Evolutionary conservation across 2,113 vertebrate species (phyloP).

Genomic region (Polyodon spathula): DNA sequence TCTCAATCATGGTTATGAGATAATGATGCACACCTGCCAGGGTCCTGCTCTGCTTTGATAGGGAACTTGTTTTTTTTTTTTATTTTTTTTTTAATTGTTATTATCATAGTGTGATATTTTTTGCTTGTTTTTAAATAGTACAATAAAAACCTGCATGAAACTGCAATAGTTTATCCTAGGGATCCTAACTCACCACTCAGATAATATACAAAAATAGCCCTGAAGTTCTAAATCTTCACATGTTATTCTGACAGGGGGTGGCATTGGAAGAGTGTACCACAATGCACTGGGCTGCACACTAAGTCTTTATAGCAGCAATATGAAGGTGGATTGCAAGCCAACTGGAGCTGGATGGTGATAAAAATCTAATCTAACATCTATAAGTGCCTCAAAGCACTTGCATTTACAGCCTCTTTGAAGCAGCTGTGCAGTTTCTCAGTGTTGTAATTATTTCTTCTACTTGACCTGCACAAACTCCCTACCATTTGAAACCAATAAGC

Average conservation of each 20-base stretch:
- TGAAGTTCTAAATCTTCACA: conserved; percentile 3
- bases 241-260: no score
- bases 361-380: conserved; percentile 18
- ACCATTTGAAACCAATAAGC: not conserved
- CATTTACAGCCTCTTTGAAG: conserved; percentile 3
- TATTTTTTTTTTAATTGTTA: no score
- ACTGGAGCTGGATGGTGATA: conserved; percentile 4
- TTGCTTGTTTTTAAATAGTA: no score
- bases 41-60: no score
- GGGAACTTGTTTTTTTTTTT: no score
- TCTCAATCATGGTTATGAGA: no score
- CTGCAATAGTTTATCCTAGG: not conserved
- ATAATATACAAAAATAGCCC: not conserved
- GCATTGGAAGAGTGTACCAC: not conserved
- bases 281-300: not conserved
- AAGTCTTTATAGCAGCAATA: conserved; percentile 7
- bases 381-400: conserved; percentile 10
- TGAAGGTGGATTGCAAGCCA: conserved; percentile 6
- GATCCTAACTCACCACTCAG: not conserved
- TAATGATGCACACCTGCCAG: no score
- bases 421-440: not conserved
- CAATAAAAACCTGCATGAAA: not conserved
- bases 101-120: no score
- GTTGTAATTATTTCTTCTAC: not conserved
- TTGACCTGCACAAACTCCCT: conserved; percentile 2